Conservation (phyloP, 2,113 vertebrate genomes). For the Ochotona princeps region DNA sequence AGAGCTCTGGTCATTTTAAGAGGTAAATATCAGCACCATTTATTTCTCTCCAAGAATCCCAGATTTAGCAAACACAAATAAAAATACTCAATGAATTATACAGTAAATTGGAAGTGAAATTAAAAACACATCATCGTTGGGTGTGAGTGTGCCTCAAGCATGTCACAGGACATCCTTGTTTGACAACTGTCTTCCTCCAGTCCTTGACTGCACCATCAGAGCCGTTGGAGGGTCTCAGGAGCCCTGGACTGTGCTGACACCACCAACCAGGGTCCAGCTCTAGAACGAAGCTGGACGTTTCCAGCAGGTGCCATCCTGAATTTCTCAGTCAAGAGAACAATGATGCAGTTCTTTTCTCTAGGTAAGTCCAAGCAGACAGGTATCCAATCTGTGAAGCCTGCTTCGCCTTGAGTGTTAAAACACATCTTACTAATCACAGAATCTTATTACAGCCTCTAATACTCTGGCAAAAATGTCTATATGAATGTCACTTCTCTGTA, state of each 20-base stretch:
- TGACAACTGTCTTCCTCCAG: background rate
- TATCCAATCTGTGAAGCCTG: background rate
- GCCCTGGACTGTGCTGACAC: background rate
- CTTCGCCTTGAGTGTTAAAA: background rate
- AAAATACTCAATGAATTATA: background rate
- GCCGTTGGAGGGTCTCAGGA: background rate
- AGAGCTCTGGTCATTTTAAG: background rate
- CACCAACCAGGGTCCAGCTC: background rate
- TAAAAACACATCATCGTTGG: background rate
- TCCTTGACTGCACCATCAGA: background rate
- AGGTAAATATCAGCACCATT: background rate
- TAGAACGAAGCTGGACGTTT: background rate
- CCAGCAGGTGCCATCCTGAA: fast-evolving
- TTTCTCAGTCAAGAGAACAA: background rate
- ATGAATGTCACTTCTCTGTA: background rate
- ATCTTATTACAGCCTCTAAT: background rate
- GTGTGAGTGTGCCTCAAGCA: background rate
- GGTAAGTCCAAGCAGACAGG: background rate
- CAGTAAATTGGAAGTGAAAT: background rate
- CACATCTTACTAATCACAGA: background rate
- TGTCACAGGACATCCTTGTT: background rate
- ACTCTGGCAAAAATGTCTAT: background rate
- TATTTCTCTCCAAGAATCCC: background rate
- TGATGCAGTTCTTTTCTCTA: background rate
- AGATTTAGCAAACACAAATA: background rate